A percentile compares a stretch with the other conserved stretches of the same genome.
Evolutionary conservation across 2,113 vertebrate species (phyloP).

Genomic region (Aldabrachelys gigantea): DNA sequence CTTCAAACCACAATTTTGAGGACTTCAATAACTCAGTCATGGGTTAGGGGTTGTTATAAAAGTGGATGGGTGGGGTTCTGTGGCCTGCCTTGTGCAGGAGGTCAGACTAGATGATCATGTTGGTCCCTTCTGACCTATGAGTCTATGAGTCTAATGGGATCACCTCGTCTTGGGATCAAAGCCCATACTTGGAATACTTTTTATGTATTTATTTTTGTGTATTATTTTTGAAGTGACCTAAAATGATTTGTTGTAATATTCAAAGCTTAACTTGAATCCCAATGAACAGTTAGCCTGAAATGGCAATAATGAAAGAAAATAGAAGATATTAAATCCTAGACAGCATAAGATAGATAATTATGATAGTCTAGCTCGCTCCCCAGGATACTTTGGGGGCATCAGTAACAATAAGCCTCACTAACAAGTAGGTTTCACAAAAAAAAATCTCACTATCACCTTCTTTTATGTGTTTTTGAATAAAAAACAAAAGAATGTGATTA

Average conservation of each 20-base stretch:
- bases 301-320: not conserved
- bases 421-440: not conserved
- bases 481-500: not conserved
- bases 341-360: not conserved
- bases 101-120: no score
- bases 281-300: not conserved
- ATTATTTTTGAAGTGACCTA: not conserved
- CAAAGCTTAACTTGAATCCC: not conserved
- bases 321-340: not conserved
- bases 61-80: no score
- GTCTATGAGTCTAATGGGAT: no score
- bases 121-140: no score
- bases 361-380: accelerated
- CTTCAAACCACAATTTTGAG: no score
- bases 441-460: not conserved
- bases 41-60: no score
- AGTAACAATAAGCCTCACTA: not conserved
- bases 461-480: not conserved
- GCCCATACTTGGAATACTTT: not conserved
- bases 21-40: no score
- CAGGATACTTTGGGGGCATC: not conserved
- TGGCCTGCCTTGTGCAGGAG: no score
- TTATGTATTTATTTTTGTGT: not conserved
- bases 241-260: not conserved
- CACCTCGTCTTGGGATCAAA: not conserved